Conservation (phyloP, 2,113 vertebrate species). For the Dipodomys merriami region DNA sequence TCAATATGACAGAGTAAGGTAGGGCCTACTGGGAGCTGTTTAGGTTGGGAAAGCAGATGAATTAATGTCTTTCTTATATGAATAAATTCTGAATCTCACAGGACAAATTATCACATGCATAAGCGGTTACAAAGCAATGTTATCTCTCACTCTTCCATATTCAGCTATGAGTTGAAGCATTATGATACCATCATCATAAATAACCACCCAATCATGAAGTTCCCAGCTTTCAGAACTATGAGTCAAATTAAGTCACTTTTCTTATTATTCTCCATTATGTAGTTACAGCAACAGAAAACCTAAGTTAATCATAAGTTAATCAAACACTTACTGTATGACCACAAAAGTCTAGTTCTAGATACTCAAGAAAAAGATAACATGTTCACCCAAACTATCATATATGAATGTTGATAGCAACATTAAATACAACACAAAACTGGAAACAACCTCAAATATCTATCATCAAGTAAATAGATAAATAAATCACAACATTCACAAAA, state of each 20-base stretch:
- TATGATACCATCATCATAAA: neutral
- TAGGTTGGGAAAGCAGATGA: neutral
- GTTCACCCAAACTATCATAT: neutral
- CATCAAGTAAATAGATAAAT: conserved; percentile 7
- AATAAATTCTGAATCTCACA: neutral
- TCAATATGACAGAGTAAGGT: neutral
- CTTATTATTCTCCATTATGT: neutral
- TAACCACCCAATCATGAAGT: neutral
- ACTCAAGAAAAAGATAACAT: conserved; percentile 18
- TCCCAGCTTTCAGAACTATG: neutral
- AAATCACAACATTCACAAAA: neutral
- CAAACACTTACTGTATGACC: neutral
- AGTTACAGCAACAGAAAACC: neutral
- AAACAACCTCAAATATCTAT: neutral
- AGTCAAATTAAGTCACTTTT: neutral
- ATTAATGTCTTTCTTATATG: neutral
- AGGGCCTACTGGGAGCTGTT: neutral
- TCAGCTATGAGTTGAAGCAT: neutral
- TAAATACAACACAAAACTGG: neutral
- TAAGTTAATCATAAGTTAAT: neutral
- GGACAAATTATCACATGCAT: neutral
- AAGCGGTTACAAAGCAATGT: neutral
- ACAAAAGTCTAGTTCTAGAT: neutral
- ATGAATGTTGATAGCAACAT: neutral
- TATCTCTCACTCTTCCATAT: neutral